Conservation (phyloP, 2,113 vertebrate genomes). For the Salvator merianae region DNA sequence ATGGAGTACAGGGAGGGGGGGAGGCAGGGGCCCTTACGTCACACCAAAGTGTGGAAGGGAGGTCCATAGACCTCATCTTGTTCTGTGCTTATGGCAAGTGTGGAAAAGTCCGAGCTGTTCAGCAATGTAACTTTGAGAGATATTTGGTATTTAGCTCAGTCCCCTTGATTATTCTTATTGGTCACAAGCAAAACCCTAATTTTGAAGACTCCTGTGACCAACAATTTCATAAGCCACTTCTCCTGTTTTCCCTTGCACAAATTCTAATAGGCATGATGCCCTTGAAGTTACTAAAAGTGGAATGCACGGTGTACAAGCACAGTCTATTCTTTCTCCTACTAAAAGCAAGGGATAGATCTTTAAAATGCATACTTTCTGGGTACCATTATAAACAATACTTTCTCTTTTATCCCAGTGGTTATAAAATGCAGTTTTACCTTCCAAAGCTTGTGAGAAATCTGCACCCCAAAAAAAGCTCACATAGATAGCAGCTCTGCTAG, state of each 20-base stretch:
- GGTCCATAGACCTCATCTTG: no score
- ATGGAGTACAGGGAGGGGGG: no score
- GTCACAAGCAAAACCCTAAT: neutral
- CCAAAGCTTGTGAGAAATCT: neutral
- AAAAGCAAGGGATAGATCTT: neutral
- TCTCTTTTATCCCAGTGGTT: conserved; percentile 3
- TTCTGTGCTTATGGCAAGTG: no score
- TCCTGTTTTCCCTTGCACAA: neutral
- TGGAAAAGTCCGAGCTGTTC: neutral
- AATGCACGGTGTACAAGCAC: neutral
- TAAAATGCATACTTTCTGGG: neutral
- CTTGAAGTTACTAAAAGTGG: neutral
- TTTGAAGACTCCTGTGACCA: neutral
- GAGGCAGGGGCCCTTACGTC: no score
- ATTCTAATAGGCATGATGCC: conserved; percentile 1
- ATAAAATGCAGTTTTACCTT: neutral
- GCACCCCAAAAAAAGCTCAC: neutral
- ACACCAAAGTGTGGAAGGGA: no score
- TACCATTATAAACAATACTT: conserved; percentile 3
- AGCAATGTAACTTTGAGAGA: neutral
- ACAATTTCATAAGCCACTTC: conserved; percentile 1
- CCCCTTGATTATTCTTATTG: neutral
- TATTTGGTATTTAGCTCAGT: neutral
- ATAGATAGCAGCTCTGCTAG: neutral
- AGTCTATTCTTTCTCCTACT: neutral